These are phyloP conservation scores for Tenthredo livida DNA, from an alignment of 2,888 invertebrate genomes.

Conservation along the genomic window DNA sequence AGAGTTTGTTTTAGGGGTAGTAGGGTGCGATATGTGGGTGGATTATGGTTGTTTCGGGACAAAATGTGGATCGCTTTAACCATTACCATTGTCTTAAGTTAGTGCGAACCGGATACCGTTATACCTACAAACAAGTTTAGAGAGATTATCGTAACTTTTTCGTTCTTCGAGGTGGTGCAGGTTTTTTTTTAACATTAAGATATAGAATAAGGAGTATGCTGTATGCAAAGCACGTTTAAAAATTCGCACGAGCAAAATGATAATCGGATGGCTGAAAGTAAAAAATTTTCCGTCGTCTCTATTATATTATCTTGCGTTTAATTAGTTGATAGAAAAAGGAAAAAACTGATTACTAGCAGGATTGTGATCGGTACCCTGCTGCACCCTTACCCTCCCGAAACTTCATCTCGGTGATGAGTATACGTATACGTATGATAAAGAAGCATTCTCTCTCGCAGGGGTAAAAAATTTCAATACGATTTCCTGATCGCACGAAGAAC, in stretches of 20 bases:
- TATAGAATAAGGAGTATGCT: background rate
- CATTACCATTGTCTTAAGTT: background rate
- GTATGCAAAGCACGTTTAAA: too few relatives aligned
- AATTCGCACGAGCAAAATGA: background rate
- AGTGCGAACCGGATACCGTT: background rate
- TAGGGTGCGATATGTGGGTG: background rate
- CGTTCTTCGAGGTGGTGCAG: background rate
- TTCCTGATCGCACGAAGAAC: background rate
- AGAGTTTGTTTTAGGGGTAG: conserved; percentile 2
- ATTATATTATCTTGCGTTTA: too few relatives aligned
- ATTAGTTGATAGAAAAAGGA: too few relatives aligned
- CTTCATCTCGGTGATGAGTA: background rate
- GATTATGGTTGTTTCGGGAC: background rate
- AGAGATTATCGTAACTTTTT: background rate
- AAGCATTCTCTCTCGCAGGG: background rate
- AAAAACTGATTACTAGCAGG: background rate
- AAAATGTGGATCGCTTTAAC: background rate
- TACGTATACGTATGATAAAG: background rate
- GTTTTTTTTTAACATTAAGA: background rate
- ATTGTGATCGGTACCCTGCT: background rate
- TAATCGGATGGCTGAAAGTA: background rate
- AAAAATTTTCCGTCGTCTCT: background rate
- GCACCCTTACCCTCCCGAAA: background rate
- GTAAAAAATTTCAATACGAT: background rate
- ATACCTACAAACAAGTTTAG: background rate